phyloP scores from a whole-genome alignment of 2,113 vertebrate genomes.

The Rhynchomys soricoides region DNA sequence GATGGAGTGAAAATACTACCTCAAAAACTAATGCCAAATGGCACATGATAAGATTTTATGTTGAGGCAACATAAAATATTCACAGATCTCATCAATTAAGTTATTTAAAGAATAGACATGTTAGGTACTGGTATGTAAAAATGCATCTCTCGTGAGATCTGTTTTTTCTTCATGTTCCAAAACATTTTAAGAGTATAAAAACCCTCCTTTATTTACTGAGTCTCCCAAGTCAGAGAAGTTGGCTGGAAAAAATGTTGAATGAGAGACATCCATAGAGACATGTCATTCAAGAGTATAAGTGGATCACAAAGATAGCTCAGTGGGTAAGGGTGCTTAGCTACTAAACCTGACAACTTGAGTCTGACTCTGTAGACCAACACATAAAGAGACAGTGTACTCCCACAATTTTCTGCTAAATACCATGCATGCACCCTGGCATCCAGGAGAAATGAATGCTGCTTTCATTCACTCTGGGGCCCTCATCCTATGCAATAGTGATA shows the following conservation, averaged over 20 bases:
- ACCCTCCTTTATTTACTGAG: neutral
- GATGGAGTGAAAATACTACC: neutral
- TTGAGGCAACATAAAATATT: neutral
- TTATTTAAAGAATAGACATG: neutral
- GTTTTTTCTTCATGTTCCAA: neutral
- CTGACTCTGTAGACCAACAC: too few species aligned
- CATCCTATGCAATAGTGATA: neutral
- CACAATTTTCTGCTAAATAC: neutral
- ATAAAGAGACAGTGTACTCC: neutral
- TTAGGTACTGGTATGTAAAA: neutral
- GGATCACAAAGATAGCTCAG: neutral
- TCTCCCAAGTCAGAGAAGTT: neutral
- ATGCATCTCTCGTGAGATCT: neutral
- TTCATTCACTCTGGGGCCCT: neutral
- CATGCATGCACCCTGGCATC: neutral
- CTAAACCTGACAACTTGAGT: neutral
- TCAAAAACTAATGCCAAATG: neutral
- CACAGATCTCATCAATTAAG: neutral
- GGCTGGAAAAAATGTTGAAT: neutral
- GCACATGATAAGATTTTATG: neutral
- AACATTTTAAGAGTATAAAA: neutral
- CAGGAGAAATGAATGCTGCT: neutral
- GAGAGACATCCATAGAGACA: neutral
- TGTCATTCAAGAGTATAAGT: accelerated
- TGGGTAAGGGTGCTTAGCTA: neutral